Evolutionary conservation across 2,113 vertebrate genomes (phyloP).

Genomic region (Salvelinus namaycush): DNA sequence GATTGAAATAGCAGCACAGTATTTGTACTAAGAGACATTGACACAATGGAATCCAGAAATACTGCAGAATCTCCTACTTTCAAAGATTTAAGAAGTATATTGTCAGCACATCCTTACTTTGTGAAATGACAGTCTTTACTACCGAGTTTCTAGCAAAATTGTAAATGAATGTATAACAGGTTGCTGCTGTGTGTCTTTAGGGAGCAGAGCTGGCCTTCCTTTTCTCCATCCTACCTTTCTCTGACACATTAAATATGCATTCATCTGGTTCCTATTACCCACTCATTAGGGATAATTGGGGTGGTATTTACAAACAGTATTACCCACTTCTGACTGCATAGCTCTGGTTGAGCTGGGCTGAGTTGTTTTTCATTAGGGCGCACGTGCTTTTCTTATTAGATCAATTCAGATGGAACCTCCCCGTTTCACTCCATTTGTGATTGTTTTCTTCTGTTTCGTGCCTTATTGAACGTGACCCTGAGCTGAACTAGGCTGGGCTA

Average conservation of each 20-base stretch:
- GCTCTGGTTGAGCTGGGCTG: neutral
- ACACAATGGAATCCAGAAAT: neutral
- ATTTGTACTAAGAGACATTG: neutral
- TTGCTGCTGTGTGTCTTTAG: too few relatives aligned
- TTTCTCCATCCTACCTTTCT: conserved; percentile 64
- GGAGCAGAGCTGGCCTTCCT: conserved; percentile 49
- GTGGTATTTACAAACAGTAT: conserved; percentile 71
- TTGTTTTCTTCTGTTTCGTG: too few relatives aligned
- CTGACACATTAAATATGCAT: conserved; percentile 72
- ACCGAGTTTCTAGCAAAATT: too few relatives aligned
- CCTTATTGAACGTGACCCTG: too few relatives aligned
- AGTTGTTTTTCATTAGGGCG: neutral
- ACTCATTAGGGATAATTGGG: conserved; percentile 70
- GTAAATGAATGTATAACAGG: too few relatives aligned
- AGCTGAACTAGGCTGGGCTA: conserved; percentile 20
- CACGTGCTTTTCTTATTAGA: too few relatives aligned
- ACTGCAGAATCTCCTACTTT: neutral
- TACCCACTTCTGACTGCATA: conserved; percentile 52
- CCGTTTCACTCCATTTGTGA: too few relatives aligned
- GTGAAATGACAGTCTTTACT: neutral
- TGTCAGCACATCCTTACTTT: neutral
- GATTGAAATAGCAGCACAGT: conserved; percentile 3
- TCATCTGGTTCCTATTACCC: conserved; percentile 68
- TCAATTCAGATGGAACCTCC: too few relatives aligned
- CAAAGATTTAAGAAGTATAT: neutral